Evolutionary conservation across 2,888 invertebrate genomes (phyloP), one percentile per base, ranked within the genome.

Genomic region (Nomada fabriciana): DNA sequence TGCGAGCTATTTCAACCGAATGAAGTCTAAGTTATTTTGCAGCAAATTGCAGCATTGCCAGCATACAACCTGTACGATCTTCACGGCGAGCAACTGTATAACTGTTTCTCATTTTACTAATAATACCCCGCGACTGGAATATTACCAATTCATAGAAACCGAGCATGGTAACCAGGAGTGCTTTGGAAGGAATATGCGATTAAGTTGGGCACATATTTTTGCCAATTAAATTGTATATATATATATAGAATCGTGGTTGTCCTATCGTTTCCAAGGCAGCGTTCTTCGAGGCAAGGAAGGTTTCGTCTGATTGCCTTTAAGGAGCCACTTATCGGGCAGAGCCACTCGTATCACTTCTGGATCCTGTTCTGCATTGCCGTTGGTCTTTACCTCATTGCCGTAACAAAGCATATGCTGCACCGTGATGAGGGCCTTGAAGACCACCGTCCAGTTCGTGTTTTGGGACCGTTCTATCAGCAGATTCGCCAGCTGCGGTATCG

Each of bases 371-470:
- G 61, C 42, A 65, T 67, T 5, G 68, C 55, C 47, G 52, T 67
- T 67, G 75, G 29, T 84, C 89, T 95, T 95, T 94, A 99, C 99
- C 97, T 99, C 99, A 95, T 99, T 99, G 93, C 99, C 99, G 95
- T 99, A 99, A 94, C 99, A 99, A 96, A 99, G 98, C 94, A 99
- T 96, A 95, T 99, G 99, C 95, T 99, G 99, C 86, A 99, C 98
- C 81, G 99, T 99, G 93, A 99, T 98, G 89, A 99, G 96, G 71
- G 99, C 97, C 95, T 99, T 99, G 95, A 98, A 99, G 82, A 99
- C 99, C 84, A 99, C 99, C 88, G 99, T 98, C 99, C 99, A 99
- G 94, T 98, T 99, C 90, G 98, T 96, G 95, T 98, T 98, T 94
- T 99, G 99, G 88, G 99, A 99, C 92, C 99, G 96, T 95, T 99